A percentile compares a stretch with the other conserved stretches of the same genome.
Evolutionary conservation across 2,797 vertebrate genomes (phyloP).

Genomic region (Passerculus sandwichensis): DNA sequence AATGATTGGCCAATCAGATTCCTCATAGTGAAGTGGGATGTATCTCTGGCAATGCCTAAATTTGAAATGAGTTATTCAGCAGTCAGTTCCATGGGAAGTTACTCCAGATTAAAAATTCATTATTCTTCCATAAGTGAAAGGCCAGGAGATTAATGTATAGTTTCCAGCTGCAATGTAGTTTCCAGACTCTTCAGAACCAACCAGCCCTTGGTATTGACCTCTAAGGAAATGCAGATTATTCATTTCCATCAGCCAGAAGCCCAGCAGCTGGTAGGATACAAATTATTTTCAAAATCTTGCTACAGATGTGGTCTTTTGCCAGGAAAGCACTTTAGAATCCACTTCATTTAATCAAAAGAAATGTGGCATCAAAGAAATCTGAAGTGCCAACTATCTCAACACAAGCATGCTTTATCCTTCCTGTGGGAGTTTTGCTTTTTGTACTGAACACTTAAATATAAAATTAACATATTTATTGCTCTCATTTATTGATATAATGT

Average conservation of each 20-base stretch:
- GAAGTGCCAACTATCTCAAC: background rate
- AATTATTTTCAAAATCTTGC: background rate
- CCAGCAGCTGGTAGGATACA: background rate
- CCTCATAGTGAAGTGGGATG: background rate
- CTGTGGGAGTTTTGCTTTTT: background rate
- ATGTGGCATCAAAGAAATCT: background rate
- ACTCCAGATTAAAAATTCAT: background rate
- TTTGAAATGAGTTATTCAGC: background rate
- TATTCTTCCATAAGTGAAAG: background rate
- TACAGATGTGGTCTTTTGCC: background rate
- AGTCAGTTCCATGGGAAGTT: background rate
- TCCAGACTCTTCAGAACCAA: background rate
- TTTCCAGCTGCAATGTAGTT: background rate
- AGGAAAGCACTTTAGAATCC: conserved; percentile 24
- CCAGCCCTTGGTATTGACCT: background rate
- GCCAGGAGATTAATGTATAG: background rate
- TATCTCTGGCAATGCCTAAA: background rate
- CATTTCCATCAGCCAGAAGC: background rate
- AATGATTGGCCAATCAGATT: background rate
- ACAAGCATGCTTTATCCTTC: background rate
- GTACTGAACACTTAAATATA: background rate
- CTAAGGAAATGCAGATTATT: background rate
- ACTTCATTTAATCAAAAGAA: background rate
- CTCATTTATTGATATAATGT: background rate
- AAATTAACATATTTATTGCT: background rate